Base-by-base conservation (phyloP, 2,888 invertebrate species). In the Theretra japonica region DNA sequence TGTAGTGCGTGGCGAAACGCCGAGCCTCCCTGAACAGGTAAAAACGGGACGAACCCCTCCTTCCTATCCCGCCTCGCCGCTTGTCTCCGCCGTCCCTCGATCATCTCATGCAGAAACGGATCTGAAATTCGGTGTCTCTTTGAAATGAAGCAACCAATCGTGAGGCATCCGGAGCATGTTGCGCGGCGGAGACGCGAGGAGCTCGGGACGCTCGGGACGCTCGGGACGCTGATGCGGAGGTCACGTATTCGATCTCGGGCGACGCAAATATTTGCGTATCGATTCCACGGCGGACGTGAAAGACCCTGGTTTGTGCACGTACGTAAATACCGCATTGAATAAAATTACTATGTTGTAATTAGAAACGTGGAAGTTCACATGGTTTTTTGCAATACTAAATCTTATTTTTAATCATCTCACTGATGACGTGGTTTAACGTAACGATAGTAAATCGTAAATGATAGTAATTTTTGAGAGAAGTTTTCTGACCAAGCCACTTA, bases 181-280 rank as follows among this genome's bases (percentile, higher is more conserved):
- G 1, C 19, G 17, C 28, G 28, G 19, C 50, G 21, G 23, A 48
- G 23, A 23, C 23, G 48, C n/a, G 19, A 21, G 33, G 7, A 23
- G 41, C 41, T 65, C 6, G 21, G 60, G 30, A 62, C 6, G 33
- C 41, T 15, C 50, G 50, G 33, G 33, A 7, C 33, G 33, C 33
- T 11, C 4, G 53, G 53, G 4, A 11, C 41, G 41, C 11, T 3
- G n/a, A 62, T 2, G 33, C 33, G 4, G 33, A 65, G 48, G 48
- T 65, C 65, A 65, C 65, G 65, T 65, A 65, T 65, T 65, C 65
- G 65, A 65, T 65, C 65, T 65, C 65, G 48, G 6, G 23, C 41
- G 65, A 23, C 65, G 41, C 65, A 41, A 65, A 65, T 65, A 65
- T 65, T 65, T 48, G 65, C 48, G 48, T 23, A 65, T 65, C 65